These are phyloP conservation scores for Chaenogobius annularis DNA, from an alignment of 2,113 vertebrate species.

Conservation along the genomic window DNA sequence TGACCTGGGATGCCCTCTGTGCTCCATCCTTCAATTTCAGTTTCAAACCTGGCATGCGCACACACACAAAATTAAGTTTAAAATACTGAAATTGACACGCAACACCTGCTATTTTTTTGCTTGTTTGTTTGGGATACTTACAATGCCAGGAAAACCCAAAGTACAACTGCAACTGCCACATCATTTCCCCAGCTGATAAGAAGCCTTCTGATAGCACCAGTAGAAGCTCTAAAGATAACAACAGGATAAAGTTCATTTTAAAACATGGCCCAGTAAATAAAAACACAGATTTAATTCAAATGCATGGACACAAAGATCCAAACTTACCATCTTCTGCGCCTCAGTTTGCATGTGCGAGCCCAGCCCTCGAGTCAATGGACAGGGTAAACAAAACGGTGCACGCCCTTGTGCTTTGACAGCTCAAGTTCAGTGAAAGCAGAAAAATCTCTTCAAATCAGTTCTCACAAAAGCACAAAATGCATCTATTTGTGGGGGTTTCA, in stretches of 20 bases:
- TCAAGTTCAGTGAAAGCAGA: conserved; percentile 5
- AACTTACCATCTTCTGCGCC: neutral
- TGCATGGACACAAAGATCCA: neutral
- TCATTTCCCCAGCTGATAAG: conserved; percentile 49
- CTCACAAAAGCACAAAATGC: neutral
- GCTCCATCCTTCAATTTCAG: conserved; percentile 56
- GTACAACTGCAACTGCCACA: conserved; percentile 68
- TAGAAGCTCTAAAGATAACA: conserved; percentile 38
- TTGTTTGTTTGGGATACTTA: conserved; percentile 17
- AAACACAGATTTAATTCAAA: neutral
- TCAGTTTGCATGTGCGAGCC: conserved; percentile 1
- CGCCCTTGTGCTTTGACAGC: conserved; percentile 49
- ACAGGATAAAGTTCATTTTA: conserved; percentile 51
- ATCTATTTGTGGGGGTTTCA: neutral
- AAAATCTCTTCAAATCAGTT: conserved; percentile 21
- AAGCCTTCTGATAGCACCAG: conserved; percentile 41
- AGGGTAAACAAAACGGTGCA: conserved; percentile 38
- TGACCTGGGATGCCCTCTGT: conserved; percentile 47
- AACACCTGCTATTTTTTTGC: neutral
- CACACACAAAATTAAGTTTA: neutral
- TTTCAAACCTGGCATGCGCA: neutral
- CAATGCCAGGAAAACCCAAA: conserved; percentile 52
- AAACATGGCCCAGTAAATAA: neutral
- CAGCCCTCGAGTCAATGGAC: neutral
- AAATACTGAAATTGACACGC: neutral